Conservation (phyloP, 2,113 vertebrate genomes). For the Chionomys nivalis region DNA sequence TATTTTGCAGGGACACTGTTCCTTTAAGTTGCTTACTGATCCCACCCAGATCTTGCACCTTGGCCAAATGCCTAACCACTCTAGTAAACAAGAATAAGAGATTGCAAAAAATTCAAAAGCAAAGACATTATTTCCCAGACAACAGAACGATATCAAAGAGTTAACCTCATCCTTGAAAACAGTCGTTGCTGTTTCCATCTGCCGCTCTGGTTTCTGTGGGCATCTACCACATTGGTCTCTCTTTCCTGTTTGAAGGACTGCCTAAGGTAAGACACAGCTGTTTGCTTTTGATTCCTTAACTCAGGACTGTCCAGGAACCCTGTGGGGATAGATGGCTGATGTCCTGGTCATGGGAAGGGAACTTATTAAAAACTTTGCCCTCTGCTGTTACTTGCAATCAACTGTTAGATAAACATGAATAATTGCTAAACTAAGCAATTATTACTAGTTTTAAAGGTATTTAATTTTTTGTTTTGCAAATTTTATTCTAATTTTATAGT, state of each 20-base stretch:
- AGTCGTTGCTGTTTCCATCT: slow-evolving; percentile 55
- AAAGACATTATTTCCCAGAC: slow-evolving; percentile 70
- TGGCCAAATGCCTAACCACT: slow-evolving; percentile 81
- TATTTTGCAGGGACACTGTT: slow-evolving; percentile 58
- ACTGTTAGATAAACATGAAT: slow-evolving; percentile 23
- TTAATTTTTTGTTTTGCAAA: not conserved
- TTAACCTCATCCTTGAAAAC: not conserved
- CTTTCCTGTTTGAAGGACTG: slow-evolving; percentile 62
- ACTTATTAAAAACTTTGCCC: not conserved
- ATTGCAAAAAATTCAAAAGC: slow-evolving; percentile 68
- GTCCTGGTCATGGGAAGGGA: not conserved
- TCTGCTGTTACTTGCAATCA: slow-evolving; percentile 22
- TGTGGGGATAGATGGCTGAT: not conserved
- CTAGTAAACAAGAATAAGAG: slow-evolving; percentile 72
- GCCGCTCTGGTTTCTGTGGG: slow-evolving; percentile 55
- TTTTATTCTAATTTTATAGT: slow-evolving; percentile 47
- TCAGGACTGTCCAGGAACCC: not conserved
- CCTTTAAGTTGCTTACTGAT: slow-evolving; percentile 81
- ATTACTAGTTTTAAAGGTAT: slow-evolving; percentile 24
- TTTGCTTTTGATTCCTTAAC: slow-evolving; percentile 61
- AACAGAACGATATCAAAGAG: slow-evolving; percentile 47
- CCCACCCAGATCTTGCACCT: slow-evolving; percentile 71
- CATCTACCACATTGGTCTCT: slow-evolving; percentile 58
- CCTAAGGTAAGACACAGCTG: slow-evolving; percentile 77
- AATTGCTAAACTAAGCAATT: slow-evolving; percentile 7